Evolutionary conservation across 1,140 invertebrate genomes (phyloP), one percentile per base, ranked within the genome.

Genomic region (Drosophila watanabei): DNA sequence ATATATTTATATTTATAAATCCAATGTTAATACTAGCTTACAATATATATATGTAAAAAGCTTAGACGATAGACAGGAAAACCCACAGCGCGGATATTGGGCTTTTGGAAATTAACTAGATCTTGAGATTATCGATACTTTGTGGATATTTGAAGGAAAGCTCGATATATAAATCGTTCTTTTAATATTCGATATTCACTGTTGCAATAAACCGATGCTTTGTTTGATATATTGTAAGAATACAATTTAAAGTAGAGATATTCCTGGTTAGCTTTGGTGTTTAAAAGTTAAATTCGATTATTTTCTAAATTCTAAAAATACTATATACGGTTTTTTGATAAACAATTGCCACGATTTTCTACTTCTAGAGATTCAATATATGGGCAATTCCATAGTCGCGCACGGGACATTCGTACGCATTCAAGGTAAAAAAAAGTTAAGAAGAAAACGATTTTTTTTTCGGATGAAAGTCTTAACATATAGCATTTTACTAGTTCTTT

Each of bases 11-110:
- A 39, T 57, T 32, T 41, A 16, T n/a, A 48, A 60, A 45, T 78
- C 39, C 35, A 10, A 70, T 78, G 58, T 72, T 58, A 71, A 54
- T 71, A 56, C 24, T 71, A 71, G 48, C 48, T 28, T 56, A 52
- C n/a, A n/a, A n/a, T 52, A 18, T 33, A 10, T 41, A 11, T 11
- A 8, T 51, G 14, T 49, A 28, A 16, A 51, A 32, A 51, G 28
- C 10, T 39, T 41, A 39, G 35, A 70, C 51, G 18, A 64, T 69
- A 52, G 46, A 28, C 32, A 62, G 18, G 14, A 28, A 11, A 30
- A 18, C 37, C 16, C 24, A 54, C 11, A n/a, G 4, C 18, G 13
- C 14, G 18, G 45, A 13, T 16, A 13, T 41, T 24, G 35, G 35
- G 1, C n/a, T 41, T 58, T 56, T 28, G 46, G 43, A 64, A 16